Evolutionary conservation across 1,140 invertebrate species (phyloP).

Genomic region (Galleria mellonella): DNA sequence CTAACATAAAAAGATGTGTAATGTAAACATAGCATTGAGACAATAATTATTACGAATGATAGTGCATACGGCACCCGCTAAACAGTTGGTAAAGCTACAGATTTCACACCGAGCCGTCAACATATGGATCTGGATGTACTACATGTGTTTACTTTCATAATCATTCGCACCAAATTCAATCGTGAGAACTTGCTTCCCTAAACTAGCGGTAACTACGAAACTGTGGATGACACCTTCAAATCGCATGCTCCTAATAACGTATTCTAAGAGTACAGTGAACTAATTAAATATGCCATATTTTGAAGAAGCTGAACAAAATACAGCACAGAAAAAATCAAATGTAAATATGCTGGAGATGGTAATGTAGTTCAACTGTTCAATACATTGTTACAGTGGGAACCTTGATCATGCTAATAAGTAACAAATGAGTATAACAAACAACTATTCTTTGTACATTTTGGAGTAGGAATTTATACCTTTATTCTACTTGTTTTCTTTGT

Average conservation of each 20-base stretch:
- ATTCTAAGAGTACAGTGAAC: conserved; percentile 50
- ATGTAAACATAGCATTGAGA: conserved; percentile 64
- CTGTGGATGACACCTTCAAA: conserved; percentile 58
- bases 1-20: conserved; percentile 30
- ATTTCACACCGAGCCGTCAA: conserved; percentile 71
- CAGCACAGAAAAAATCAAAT: not conserved
- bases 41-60: conserved; percentile 73
- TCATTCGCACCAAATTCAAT: conserved; percentile 64
- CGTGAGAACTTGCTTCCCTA: conserved; percentile 61
- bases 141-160: conserved; percentile 63
- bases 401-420: not conserved
- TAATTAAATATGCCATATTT: conserved; percentile 49
- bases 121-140: conserved; percentile 72
- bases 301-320: not conserved
- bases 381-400: conserved; percentile 1
- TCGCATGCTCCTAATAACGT: conserved; percentile 49
- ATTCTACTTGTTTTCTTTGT: too few species aligned
- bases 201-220: conserved; percentile 56
- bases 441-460: not conserved
- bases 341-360: conserved; percentile 11
- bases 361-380: conserved; percentile 2
- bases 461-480: too few species aligned
- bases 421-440: too few species aligned
- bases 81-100: conserved; percentile 72
- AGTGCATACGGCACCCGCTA: conserved; percentile 63